These are phyloP conservation scores for Pelagia noctiluca DNA, from an alignment of 30 jellyfish, hydroid and myxozoan species.

Conservation along the genomic window DNA sequence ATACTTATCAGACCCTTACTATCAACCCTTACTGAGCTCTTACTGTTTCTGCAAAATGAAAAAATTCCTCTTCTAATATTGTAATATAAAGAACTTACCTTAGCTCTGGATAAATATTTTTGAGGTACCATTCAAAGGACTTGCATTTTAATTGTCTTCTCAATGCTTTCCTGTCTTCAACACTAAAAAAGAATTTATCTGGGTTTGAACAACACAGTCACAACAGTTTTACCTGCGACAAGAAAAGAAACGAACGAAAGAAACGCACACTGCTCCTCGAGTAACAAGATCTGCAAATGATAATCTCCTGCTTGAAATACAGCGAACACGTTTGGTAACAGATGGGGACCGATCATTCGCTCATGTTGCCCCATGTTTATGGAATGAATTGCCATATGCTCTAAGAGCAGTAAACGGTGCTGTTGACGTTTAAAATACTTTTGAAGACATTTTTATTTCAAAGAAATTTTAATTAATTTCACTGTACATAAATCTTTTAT, in stretches of 20 bases:
- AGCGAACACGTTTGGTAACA: too few species aligned
- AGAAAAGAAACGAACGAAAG: neutral
- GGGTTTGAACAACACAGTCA: too few species aligned
- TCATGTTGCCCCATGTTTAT: too few species aligned
- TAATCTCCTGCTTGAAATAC: too few species aligned
- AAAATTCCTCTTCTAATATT: neutral
- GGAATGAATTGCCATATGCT: too few species aligned
- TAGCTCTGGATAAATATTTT: conserved; percentile 78
- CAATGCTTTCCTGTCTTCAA: conserved; percentile 46
- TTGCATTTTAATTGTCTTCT: conserved; percentile 70
- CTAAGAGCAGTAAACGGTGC: neutral
- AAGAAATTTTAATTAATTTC: too few species aligned
- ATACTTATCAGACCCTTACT: too few species aligned
- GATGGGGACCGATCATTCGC: too few species aligned
- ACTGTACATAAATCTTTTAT: too few species aligned
- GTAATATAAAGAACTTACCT: conserved; percentile 40
- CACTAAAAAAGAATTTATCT: conserved; percentile 59
- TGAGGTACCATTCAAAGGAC: conserved; percentile 80
- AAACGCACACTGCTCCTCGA: neutral
- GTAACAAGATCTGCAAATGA: too few species aligned
- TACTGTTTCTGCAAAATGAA: neutral
- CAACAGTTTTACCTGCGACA: too few species aligned
- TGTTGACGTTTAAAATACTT: neutral
- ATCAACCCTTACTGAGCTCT: neutral
- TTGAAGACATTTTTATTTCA: too few species aligned